These are phyloP conservation scores for Tribolium madens DNA, from an alignment of 1,140 invertebrate species.

Conservation along the genomic window DNA sequence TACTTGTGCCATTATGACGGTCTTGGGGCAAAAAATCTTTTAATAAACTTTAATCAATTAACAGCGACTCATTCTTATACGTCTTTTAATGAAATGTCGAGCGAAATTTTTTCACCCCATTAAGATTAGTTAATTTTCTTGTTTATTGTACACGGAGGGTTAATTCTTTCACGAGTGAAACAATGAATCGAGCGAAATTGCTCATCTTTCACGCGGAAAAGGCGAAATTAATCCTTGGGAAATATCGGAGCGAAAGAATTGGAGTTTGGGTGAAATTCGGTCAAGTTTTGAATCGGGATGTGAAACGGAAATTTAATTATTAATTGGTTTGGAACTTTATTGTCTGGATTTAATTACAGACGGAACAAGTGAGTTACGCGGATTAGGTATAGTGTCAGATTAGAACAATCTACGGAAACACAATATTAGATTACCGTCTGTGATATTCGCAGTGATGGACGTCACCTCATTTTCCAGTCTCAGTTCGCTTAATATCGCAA, in stretches of 20 bases:
- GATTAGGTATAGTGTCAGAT: neutral
- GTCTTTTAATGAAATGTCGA: neutral
- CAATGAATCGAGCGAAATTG: neutral
- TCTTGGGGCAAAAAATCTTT: neutral
- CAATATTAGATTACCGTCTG: neutral
- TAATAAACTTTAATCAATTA: neutral
- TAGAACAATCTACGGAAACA: neutral
- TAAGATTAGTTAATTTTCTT: neutral
- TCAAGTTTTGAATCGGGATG: neutral
- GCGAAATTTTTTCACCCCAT: neutral
- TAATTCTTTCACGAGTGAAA: neutral
- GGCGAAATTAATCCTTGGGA: neutral
- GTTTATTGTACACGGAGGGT: neutral
- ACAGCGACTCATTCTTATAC: neutral
- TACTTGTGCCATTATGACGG: neutral
- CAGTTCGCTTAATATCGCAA: neutral
- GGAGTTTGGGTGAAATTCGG: neutral
- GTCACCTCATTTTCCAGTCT: neutral
- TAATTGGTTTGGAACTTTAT: neutral
- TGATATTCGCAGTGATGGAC: neutral
- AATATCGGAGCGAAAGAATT: no score
- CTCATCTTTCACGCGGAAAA: neutral
- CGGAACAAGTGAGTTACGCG: neutral
- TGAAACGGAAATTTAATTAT: neutral
- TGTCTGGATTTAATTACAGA: neutral